These are phyloP conservation scores for Heteromurus nitidus DNA, from an alignment of 2,888 invertebrate genomes.

Conservation along the genomic window DNA sequence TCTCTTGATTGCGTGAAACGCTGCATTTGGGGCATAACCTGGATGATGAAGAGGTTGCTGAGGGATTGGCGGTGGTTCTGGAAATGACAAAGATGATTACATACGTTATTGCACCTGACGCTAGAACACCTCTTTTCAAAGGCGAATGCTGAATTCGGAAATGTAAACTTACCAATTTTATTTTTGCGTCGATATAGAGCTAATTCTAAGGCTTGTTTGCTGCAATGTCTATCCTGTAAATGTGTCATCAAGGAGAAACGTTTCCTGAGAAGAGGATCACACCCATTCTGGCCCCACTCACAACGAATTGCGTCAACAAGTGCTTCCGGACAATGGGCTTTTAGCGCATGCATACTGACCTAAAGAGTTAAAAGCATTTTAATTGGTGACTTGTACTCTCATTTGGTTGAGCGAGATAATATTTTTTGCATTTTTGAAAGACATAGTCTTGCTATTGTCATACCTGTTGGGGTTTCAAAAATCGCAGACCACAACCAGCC, in stretches of 20 bases:
- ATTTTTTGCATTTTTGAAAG: not conserved
- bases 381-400: too few relatives aligned
- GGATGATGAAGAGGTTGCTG: constrained; percentile 82
- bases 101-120: not conserved
- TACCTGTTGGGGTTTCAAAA: constrained; percentile 70
- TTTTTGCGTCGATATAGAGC: constrained; percentile 71
- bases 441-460: not conserved
- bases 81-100: constrained; percentile 40
- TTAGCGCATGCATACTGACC: constrained; percentile 91
- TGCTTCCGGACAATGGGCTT: constrained; percentile 86
- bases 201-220: constrained; percentile 72
- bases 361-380: constrained; percentile 74
- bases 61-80: constrained; percentile 77
- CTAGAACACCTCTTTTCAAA: not conserved
- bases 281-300: constrained; percentile 85
- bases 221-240: constrained; percentile 93
- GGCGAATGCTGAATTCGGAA: too few relatives aligned
- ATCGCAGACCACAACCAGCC: constrained; percentile 84
- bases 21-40: constrained; percentile 96
- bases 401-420: not conserved
- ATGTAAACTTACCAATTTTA: constrained; percentile 69
- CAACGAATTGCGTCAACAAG: constrained; percentile 85
- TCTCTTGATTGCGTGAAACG: constrained; percentile 95
- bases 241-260: constrained; percentile 98
- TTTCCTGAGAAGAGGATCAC: constrained; percentile 91